phyloP scores from a whole-genome alignment of 2,113 vertebrate genomes.

The Eidolon helvum region DNA sequence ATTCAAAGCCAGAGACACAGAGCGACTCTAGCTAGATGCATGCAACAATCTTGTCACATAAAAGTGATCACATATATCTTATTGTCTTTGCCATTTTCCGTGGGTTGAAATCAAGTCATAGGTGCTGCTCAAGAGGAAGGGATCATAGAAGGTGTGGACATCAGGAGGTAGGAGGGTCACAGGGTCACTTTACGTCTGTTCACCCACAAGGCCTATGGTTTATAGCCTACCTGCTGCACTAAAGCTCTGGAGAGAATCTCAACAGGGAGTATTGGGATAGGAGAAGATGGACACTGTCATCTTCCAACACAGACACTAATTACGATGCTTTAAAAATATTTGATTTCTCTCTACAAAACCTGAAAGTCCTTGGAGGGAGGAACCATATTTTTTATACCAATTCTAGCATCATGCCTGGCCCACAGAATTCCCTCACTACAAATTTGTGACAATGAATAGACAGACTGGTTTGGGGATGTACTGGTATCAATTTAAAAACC shows the following conservation, averaged over 20 bases:
- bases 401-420: background rate
- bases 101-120: background rate
- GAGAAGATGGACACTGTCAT: background rate
- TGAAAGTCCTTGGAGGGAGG: background rate
- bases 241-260: background rate
- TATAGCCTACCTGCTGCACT: background rate
- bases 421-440: background rate
- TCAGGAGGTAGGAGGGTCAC: background rate
- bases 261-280: background rate
- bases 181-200: background rate
- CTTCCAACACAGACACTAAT: background rate
- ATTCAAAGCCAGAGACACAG: background rate
- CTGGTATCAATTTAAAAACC: background rate
- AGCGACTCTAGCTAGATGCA: background rate
- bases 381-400: background rate
- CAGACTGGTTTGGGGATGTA: background rate
- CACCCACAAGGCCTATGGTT: too few species aligned
- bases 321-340: background rate
- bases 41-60: background rate
- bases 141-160: background rate
- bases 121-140: background rate
- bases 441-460: background rate
- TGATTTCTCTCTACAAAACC: background rate
- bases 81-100: background rate
- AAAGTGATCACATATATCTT: background rate